phyloP scores from a whole-genome alignment of 2,113 vertebrate species.

The Aegithalos caudatus region DNA sequence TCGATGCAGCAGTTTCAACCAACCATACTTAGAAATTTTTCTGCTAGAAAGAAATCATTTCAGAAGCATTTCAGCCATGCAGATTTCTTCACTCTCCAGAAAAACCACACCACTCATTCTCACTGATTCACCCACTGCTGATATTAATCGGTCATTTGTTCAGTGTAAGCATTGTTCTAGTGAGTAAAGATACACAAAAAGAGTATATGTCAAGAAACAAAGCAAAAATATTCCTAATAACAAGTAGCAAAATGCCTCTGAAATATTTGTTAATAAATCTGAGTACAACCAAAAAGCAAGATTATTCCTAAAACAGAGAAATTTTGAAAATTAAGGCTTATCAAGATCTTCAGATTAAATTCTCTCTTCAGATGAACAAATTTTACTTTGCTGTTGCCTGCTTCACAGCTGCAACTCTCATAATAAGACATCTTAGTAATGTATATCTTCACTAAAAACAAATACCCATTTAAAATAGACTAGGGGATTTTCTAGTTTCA shows the following conservation, averaged over 20 bases:
- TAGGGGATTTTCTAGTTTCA: background rate
- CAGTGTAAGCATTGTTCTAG: background rate
- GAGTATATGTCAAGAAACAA: background rate
- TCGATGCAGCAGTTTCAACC: slow-evolving; percentile 1
- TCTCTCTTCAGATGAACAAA: background rate
- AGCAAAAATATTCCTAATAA: background rate
- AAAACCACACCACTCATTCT: background rate
- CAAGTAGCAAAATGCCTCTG: background rate
- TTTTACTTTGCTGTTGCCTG: background rate
- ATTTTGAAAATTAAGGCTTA: background rate
- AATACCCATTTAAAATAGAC: background rate
- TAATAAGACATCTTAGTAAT: background rate
- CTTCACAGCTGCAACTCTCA: background rate
- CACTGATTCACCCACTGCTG: slow-evolving; percentile 3
- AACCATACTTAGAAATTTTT: background rate
- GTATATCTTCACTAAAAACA: slow-evolving; percentile 2
- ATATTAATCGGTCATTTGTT: background rate
- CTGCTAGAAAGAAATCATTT: background rate
- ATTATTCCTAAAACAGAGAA: background rate
- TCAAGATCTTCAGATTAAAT: background rate
- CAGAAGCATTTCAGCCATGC: slow-evolving; percentile 22
- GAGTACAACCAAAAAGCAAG: background rate
- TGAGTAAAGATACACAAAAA: background rate
- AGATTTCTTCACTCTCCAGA: slow-evolving; percentile 5
- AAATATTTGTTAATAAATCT: background rate